Conservation (phyloP, 2,113 vertebrate species). For the Fulmarus glacialis region DNA sequence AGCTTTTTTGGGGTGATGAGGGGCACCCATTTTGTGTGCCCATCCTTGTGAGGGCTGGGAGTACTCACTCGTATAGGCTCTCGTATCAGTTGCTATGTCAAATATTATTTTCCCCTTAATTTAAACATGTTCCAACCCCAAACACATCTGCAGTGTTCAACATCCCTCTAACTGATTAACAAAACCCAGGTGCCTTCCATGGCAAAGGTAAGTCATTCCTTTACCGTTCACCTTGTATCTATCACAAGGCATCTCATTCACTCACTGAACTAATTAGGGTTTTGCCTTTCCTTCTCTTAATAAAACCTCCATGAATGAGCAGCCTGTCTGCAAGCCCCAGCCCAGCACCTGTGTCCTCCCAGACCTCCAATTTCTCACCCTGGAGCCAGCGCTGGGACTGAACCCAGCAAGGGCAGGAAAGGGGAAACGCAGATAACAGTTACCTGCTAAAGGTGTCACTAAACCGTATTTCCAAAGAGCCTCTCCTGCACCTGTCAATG, state of each 20-base stretch:
- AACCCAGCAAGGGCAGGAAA: not conserved
- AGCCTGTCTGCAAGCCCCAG: not conserved
- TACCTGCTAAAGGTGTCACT: not conserved
- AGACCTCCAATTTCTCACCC: not conserved
- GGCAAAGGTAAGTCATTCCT: not conserved
- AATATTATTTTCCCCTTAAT: not conserved
- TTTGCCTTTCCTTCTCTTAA: slow-evolving; percentile 10
- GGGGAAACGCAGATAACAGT: not conserved
- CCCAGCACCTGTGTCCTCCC: not conserved
- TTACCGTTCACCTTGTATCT: not conserved
- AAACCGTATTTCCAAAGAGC: fast-evolving
- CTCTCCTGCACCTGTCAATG: not conserved
- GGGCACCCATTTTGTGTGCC: not conserved
- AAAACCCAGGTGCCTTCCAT: not conserved
- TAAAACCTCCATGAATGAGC: not conserved
- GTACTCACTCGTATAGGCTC: not conserved
- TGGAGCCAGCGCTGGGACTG: not conserved
- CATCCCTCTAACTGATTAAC: not conserved
- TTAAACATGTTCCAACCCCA: not conserved
- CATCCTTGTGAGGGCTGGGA: not conserved
- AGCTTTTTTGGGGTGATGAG: not conserved
- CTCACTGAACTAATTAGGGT: not conserved
- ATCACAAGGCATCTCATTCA: slow-evolving; percentile 19
- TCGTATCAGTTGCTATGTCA: not conserved
- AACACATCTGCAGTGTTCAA: not conserved